A percentile compares a stretch with the other conserved stretches of the same genome.
These are phyloP conservation scores for Augochlora pura DNA, from an alignment of 1,140 invertebrate genomes.

Conservation along the genomic window DNA sequence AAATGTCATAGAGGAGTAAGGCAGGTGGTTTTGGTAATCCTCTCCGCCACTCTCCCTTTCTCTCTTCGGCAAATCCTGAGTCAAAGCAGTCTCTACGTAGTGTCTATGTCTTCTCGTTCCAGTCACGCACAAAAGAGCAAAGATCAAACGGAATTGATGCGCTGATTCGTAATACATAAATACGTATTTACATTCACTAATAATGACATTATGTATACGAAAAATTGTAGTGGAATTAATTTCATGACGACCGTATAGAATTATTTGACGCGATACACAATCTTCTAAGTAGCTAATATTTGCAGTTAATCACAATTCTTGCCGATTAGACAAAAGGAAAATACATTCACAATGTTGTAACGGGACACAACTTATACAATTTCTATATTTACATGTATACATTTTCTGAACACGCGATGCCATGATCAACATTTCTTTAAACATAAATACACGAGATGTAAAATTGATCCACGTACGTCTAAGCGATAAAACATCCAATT, in stretches of 20 bases:
- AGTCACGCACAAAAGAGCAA: conserved; percentile 48
- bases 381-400: too few relatives aligned
- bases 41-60: conserved; percentile 18
- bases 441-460: too few relatives aligned
- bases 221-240: neutral
- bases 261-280: too few relatives aligned
- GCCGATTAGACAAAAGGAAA: too few relatives aligned
- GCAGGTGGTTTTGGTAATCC: conserved; percentile 22
- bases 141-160: conserved; percentile 47
- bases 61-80: conserved; percentile 23
- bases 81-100: conserved; percentile 38
- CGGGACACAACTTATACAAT: too few relatives aligned
- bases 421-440: too few relatives aligned
- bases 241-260: neutral
- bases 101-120: conserved; percentile 22
- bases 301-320: too few relatives aligned
- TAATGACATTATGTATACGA: neutral
- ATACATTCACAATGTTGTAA: too few relatives aligned
- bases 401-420: too few relatives aligned
- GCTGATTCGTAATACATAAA: conserved; percentile 25
- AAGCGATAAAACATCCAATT: too few relatives aligned
- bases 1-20: conserved; percentile 55
- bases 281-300: too few relatives aligned
- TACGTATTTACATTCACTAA: neutral
- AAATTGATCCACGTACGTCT: too few relatives aligned